Conservation (phyloP, 2,797 vertebrate genomes). For the Spondyliosoma cantharus region DNA sequence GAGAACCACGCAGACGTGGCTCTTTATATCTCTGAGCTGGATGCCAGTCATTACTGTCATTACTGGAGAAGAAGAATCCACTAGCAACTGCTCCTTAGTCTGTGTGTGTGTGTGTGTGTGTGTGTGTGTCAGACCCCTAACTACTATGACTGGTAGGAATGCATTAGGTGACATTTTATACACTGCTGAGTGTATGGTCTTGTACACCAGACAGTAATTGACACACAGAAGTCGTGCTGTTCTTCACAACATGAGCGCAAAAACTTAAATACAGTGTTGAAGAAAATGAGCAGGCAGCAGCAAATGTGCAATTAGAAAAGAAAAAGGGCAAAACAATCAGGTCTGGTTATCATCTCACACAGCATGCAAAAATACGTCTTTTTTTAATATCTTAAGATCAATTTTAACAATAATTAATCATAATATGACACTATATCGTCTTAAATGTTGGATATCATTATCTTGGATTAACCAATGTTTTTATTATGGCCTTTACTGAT, state of each 20-base stretch:
- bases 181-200: conserved; percentile 1
- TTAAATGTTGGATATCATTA: too few species aligned
- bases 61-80: conserved; percentile 53
- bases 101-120: conserved; percentile 7
- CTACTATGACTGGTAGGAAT: conserved; percentile 44
- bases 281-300: conserved; percentile 4
- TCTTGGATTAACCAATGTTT: too few species aligned
- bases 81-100: conserved; percentile 46
- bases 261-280: not conserved
- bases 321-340: not conserved
- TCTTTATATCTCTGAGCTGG: conserved; percentile 61
- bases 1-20: conserved; percentile 32
- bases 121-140: conserved; percentile 22
- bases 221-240: not conserved
- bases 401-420: too few species aligned
- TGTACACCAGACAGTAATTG: conserved; percentile 11
- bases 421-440: too few species aligned
- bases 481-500: too few species aligned
- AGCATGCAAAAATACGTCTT: not conserved
- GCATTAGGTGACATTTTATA: conserved; percentile 44
- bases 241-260: not conserved
- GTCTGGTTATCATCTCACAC: not conserved
- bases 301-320: not conserved
- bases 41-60: conserved; percentile 73
- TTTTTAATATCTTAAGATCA: not conserved